phyloP scores from a whole-genome alignment of 2,113 vertebrate species.

The Campylomormyrus numenius region DNA sequence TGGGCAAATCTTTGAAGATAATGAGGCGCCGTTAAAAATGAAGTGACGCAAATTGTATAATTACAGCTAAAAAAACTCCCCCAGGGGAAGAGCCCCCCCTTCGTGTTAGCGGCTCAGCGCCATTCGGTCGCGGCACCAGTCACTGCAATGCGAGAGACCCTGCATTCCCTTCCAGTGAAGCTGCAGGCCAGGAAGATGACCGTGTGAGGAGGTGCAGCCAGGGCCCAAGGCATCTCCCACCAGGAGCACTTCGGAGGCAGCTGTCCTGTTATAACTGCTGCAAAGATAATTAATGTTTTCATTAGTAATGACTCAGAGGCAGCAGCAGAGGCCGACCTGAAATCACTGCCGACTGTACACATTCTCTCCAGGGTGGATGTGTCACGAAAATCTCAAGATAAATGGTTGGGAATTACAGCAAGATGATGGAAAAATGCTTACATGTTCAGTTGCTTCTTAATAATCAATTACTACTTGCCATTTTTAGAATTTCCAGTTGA shows the following conservation, averaged over 20 bases:
- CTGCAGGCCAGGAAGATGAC: not conserved
- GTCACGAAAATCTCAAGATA: not conserved
- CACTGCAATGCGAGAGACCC: too few species aligned
- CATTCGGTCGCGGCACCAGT: not conserved
- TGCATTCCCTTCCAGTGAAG: too few species aligned
- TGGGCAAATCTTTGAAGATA: not conserved
- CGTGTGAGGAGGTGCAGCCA: not conserved
- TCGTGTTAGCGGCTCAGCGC: not conserved
- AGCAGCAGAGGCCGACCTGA: not conserved
- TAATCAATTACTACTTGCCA: not conserved
- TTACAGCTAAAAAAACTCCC: not conserved
- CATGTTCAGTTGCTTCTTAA: not conserved
- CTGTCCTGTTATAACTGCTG: not conserved
- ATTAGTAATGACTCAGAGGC: too few species aligned
- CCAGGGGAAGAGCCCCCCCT: not conserved
- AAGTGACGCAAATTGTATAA: not conserved
- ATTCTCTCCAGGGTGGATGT: not conserved
- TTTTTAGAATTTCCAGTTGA: not conserved
- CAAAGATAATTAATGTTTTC: not conserved
- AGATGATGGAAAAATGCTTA: not conserved
- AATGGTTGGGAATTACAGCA: not conserved
- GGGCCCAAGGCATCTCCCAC: not conserved
- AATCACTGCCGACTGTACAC: not conserved
- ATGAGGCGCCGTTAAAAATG: not conserved
- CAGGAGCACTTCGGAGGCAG: not conserved